Evolutionary conservation across 2,113 vertebrate genomes (phyloP).

Genomic region (Dasyornis broadbenti): DNA sequence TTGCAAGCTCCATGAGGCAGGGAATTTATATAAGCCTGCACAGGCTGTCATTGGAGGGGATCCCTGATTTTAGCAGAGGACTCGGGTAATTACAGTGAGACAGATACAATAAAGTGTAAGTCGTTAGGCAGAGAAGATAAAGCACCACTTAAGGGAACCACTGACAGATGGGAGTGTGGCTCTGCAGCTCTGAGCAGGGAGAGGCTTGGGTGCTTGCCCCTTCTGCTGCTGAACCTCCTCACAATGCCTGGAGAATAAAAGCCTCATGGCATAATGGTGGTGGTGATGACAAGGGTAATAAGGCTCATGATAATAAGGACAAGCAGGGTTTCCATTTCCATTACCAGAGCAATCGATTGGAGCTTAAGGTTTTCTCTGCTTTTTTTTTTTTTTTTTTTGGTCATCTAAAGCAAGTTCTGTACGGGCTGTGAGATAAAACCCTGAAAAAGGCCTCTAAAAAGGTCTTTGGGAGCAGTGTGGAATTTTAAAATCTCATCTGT

Average conservation of each 20-base stretch:
- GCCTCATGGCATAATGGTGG: slow-evolving; percentile 52
- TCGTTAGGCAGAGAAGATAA: slow-evolving; percentile 34
- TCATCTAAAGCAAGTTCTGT: slow-evolving; percentile 23
- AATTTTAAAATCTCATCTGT: slow-evolving; percentile 68
- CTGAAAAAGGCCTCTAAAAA: slow-evolving; percentile 50
- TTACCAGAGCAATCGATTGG: slow-evolving; percentile 68
- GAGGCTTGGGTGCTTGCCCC: slow-evolving; percentile 6
- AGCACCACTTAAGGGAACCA: slow-evolving; percentile 35
- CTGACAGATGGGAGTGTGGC: slow-evolving; percentile 24
- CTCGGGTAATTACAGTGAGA: not conserved
- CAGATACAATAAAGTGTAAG: slow-evolving; percentile 3
- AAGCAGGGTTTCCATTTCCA: slow-evolving; percentile 74
- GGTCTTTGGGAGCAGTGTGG: slow-evolving; percentile 39
- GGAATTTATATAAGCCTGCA: not conserved
- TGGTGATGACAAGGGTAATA: slow-evolving; percentile 72
- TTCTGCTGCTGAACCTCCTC: not conserved
- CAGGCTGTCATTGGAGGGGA: not conserved
- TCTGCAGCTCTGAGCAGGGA: not conserved
- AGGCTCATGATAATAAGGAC: slow-evolving; percentile 72
- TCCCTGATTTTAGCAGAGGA: not conserved
- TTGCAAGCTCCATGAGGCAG: not conserved
- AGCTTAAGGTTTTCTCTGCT: not conserved
- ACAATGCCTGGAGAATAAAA: slow-evolving; percentile 48
- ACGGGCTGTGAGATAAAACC: slow-evolving; percentile 42
- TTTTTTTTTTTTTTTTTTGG: not conserved